phyloP scores from a whole-genome alignment of 1,140 invertebrate species.

The Babylonia areolata region DNA sequence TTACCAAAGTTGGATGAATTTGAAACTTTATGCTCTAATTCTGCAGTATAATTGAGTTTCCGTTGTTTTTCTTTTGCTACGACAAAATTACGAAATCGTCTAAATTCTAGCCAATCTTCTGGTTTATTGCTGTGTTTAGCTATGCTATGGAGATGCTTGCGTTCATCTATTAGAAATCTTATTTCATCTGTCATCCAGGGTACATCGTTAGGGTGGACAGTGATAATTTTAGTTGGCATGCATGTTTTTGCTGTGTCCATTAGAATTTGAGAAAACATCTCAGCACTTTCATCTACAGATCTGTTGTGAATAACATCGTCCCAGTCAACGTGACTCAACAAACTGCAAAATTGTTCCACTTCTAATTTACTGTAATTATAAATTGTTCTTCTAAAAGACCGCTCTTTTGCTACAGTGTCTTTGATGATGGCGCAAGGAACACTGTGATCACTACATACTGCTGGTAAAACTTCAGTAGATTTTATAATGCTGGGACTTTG shows the following conservation, averaged over 20 bases:
- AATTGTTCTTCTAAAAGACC: neutral
- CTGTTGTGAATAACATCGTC: neutral
- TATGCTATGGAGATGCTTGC: neutral
- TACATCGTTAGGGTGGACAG: neutral
- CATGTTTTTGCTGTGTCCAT: neutral
- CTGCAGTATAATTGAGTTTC: neutral
- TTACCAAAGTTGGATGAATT: neutral
- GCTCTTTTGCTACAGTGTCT: neutral
- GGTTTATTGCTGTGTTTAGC: neutral
- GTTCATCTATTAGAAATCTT: neutral
- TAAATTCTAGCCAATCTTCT: neutral
- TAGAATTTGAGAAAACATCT: neutral
- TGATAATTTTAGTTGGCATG: neutral
- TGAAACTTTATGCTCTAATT: neutral
- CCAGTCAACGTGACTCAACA: too few relatives aligned
- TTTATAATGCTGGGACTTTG: neutral
- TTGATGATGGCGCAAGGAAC: neutral
- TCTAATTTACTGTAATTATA: neutral
- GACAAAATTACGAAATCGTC: neutral
- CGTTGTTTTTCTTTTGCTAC: neutral
- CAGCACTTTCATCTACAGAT: neutral
- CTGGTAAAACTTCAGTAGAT: neutral
- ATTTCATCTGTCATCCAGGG: slow-evolving; percentile 2
- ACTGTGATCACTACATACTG: neutral
- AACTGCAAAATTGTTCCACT: neutral